Percentiles rank a stretch among this genome's conserved stretches.
These are phyloP conservation scores for Athripsodes cinereus DNA, from an alignment of 2,888 invertebrate genomes.

Conservation along the genomic window DNA sequence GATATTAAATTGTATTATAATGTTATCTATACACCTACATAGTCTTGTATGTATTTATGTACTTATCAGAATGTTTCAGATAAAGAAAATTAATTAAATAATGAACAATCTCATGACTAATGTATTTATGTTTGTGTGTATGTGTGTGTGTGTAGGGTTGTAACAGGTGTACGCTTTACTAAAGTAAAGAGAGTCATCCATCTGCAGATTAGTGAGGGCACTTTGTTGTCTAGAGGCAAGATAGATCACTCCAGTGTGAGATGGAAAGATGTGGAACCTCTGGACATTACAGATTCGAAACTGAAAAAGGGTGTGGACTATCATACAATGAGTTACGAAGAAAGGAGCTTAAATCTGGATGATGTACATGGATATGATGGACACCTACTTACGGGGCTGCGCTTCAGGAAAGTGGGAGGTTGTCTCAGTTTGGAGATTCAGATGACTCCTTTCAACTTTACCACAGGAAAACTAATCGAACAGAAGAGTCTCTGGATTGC, in stretches of 20 bases:
- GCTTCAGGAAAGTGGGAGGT: conserved; percentile 70
- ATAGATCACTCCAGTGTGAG: conserved; percentile 50
- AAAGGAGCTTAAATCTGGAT: conserved; percentile 74
- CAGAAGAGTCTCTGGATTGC: conserved; percentile 70
- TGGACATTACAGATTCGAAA: conserved; percentile 28
- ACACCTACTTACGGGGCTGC: conserved; percentile 66
- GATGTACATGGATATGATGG: conserved; percentile 63
- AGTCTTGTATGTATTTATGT: too few relatives aligned
- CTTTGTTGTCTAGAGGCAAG: conserved; percentile 57
- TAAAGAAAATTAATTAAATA: too few relatives aligned
- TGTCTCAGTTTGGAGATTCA: conserved; percentile 81
- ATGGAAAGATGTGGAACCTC: conserved; percentile 5
- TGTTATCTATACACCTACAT: too few relatives aligned
- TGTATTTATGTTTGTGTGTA: too few relatives aligned
- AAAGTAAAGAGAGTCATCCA: conserved; percentile 74
- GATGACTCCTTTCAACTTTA: conserved; percentile 72
- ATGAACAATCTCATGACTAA: too few relatives aligned
- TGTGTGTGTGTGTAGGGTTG: conserved; percentile 52
- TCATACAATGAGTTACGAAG: conserved; percentile 70
- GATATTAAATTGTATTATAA: too few relatives aligned
- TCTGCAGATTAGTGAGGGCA: conserved; percentile 73
- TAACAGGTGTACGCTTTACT: conserved; percentile 70
- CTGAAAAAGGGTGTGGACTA: conserved; percentile 56
- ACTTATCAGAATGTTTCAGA: too few relatives aligned
- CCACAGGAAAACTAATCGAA: conserved; percentile 59